Evolutionary conservation across 2,888 invertebrate species (phyloP), one percentile per base, ranked within the genome.

Genomic region (Atrina japonica): DNA sequence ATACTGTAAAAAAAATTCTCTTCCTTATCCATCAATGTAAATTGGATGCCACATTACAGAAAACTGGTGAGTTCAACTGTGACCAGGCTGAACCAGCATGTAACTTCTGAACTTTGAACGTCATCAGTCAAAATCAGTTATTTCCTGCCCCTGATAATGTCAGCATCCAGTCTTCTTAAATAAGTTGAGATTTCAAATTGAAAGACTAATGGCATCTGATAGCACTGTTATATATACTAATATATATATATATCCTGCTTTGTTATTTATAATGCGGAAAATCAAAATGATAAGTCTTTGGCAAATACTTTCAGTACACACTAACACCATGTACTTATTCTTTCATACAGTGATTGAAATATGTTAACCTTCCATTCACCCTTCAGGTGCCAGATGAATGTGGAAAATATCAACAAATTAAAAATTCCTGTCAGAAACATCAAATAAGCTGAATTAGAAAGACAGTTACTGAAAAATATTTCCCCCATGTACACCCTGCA

Each of bases 131-230:
- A n/a, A n/a, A n/a, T n/a, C n/a, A n/a, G n/a, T n/a, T n/a, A n/a
- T n/a, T n/a, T n/a, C n/a, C n/a, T n/a, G n/a, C n/a, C 11, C 35
- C 35, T 35, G 35, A 7, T 35, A 11, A 7, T 35, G 5, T 35
- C 35, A 35, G 35, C 35, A 35, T 35, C 35, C 35, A 35, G 35
- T 35, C 35, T 35, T 35, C 35, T 35, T 61, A 55, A 66, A 66
- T 58, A 65, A 66, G 52, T 41, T 43, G 66, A 66, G 66, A 66
- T 71, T 71, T 66, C 63, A 70, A 60, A 61, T 66, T 71, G 71
- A 71, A 71, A 71, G 71, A 71, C 71, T 63, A 71, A 66, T 58
- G 71, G 71, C 66, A 71, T 67, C 66, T 50, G 27, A 58, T 66
- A 66, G 66, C 58, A 55, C 25, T 55, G 30, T 65, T 52, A 27